These are phyloP conservation scores for Laspeyria flexula DNA, from an alignment of 2,888 invertebrate genomes.

Conservation along the genomic window DNA sequence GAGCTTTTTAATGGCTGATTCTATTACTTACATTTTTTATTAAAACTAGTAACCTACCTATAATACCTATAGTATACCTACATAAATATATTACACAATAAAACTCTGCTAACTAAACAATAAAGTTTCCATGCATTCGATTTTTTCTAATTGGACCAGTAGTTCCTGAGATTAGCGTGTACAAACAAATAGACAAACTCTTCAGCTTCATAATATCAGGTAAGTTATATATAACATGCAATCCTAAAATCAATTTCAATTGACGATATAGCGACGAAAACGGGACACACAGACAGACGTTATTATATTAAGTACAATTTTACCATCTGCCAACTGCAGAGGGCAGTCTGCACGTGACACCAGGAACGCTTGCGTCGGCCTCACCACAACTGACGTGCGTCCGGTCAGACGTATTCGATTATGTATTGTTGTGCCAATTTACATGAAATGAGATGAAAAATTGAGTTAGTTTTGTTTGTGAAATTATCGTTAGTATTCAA, in stretches of 20 bases:
- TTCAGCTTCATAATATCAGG: too few relatives aligned
- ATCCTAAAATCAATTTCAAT: constrained; percentile 1
- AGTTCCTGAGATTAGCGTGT: too few relatives aligned
- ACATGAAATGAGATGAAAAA: not conserved
- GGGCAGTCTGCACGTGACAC: constrained; percentile 44
- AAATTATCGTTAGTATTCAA: not conserved
- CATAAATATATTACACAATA: too few relatives aligned
- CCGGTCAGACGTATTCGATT: constrained; percentile 34
- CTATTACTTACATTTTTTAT: too few relatives aligned
- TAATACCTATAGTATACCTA: too few relatives aligned
- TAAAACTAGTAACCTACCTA: too few relatives aligned
- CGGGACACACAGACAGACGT: constrained; percentile 21
- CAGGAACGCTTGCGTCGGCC: constrained; percentile 35
- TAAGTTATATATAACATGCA: not conserved
- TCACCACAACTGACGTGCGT: constrained; percentile 35
- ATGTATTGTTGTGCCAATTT: constrained; percentile 25
- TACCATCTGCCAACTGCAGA: constrained; percentile 47
- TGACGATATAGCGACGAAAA: constrained; percentile 13
- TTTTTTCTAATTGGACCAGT: too few relatives aligned
- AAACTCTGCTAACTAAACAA: too few relatives aligned
- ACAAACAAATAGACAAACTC: too few relatives aligned
- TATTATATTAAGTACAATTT: constrained; percentile 46
- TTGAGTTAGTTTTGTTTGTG: not conserved
- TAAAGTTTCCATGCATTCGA: too few relatives aligned
- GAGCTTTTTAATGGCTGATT: too few relatives aligned